Evolutionary conservation across 2,113 vertebrate species (phyloP).

Genomic region (Sylvia atricapilla): DNA sequence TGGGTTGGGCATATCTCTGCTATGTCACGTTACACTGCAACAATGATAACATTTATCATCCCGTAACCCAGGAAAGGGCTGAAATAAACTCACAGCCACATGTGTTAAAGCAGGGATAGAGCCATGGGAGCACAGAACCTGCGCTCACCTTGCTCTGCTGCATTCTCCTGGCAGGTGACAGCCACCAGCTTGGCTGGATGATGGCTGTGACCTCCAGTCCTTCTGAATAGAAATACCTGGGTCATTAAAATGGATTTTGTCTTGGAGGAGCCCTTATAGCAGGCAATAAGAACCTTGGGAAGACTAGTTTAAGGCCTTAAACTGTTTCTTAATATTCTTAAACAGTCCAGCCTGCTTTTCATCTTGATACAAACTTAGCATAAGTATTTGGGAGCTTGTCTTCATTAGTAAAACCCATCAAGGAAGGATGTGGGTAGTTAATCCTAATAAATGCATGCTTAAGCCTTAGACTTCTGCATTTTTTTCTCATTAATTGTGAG

Average conservation of each 20-base stretch:
- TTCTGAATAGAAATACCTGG: not conserved
- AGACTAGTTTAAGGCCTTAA: not conserved
- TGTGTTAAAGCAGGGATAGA: not conserved
- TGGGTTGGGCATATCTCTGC: not conserved
- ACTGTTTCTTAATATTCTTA: conserved; percentile 38
- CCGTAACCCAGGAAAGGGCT: not conserved
- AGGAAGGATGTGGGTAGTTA: conserved; percentile 44
- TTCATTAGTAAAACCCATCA: conserved; percentile 14
- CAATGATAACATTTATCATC: not conserved
- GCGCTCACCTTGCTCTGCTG: not conserved
- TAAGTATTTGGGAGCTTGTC: conserved; percentile 5
- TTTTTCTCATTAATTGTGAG: fast-evolving
- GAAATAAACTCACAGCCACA: not conserved
- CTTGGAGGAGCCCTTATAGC: not conserved
- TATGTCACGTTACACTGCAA: not conserved
- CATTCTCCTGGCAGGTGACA: not conserved
- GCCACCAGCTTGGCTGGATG: not conserved
- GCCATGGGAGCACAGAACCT: not conserved
- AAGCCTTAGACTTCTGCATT: not conserved
- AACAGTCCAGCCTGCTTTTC: conserved; percentile 43
- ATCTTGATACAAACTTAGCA: conserved; percentile 18
- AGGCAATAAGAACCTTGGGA: not conserved
- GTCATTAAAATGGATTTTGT: not conserved
- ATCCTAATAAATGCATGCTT: not conserved
- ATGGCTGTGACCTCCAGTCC: not conserved